These are phyloP conservation scores for Pantherophis alleghaniensis DNA, from an alignment of 2,797 vertebrate genomes.

Conservation along the genomic window DNA sequence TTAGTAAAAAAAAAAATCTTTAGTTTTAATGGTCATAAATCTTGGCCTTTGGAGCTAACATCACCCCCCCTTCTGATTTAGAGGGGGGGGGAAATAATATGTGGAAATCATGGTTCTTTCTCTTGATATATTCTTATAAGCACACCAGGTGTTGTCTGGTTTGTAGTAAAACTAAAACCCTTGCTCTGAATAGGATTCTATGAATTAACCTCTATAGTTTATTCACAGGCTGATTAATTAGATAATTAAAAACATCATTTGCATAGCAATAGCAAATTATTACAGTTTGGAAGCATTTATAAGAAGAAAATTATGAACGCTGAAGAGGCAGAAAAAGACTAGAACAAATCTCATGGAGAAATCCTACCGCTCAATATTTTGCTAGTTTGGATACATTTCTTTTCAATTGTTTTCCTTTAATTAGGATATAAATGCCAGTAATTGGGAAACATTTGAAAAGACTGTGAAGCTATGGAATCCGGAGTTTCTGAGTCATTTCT, in stretches of 20 bases:
- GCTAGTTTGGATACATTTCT: slow-evolving; percentile 40
- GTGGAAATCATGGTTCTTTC: slow-evolving; percentile 25
- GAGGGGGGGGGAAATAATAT: neutral
- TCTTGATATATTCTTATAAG: slow-evolving; percentile 45
- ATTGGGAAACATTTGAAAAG: slow-evolving; percentile 41
- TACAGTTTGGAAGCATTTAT: slow-evolving; percentile 53
- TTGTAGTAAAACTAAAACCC: slow-evolving; percentile 63
- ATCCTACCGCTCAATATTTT: slow-evolving; percentile 40
- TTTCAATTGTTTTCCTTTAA: slow-evolving; percentile 29
- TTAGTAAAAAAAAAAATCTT: slow-evolving; percentile 15
- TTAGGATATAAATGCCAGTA: slow-evolving; percentile 54
- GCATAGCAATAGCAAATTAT: slow-evolving; percentile 59
- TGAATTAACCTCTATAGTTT: slow-evolving; percentile 69
- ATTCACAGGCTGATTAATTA: slow-evolving; percentile 68
- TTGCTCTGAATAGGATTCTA: slow-evolving; percentile 57
- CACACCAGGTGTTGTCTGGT: slow-evolving; percentile 47
- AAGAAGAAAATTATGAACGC: slow-evolving; percentile 39
- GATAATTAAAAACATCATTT: slow-evolving; percentile 71
- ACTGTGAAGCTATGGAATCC: slow-evolving; percentile 24
- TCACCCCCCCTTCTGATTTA: slow-evolving; percentile 18
- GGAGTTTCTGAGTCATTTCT: slow-evolving; percentile 30
- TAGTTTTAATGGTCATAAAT: slow-evolving; percentile 25
- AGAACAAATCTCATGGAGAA: neutral
- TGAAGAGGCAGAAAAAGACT: slow-evolving; percentile 40
- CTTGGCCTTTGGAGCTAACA: slow-evolving; percentile 25